Base-by-base conservation (phyloP, 1,140 invertebrate genomes). In the Atta colombica region DNA sequence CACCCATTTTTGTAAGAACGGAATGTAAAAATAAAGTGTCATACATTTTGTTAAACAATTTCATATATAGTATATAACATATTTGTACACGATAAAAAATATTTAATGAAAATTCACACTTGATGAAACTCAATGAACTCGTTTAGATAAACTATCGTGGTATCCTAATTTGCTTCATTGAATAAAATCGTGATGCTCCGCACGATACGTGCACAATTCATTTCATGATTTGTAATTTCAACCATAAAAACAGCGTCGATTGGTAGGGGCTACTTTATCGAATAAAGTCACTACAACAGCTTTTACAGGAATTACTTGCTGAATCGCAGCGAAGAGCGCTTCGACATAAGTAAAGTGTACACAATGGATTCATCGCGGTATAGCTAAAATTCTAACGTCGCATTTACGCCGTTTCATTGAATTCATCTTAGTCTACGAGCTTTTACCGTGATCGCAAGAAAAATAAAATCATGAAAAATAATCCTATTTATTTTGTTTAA, bases 211-310 rank as follows among this genome's bases (percentile, higher is more conserved):
- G 68, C 53, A 12, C 55, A 45, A 49, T 61, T 74, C 69, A 61
- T 74, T 61, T 49, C 14, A 49, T 55, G 55, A 14, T 61, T 61
- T 39, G 53, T 49, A 58, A 8, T 49, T 65, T 61, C 14, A 25
- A 68, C 35, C 55, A 21, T 21, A 25, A 35, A 86, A 77, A 72
- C 28, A 74, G 31, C 21, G 68, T 61, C 21, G 45, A 45, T 58
- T 74, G 25, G 31, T 16, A 63, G 71, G 45, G 51, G 66, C 65
- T 58, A 72, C 77, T 88, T 72, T 65, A 88, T 89, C 77, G 63
- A 63, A 87, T 88, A 91, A 93, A 93, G 89, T 92, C 91, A 87
- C 88, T 90, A 68, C 90, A 85, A 68, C 90, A 85, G 87, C 88
- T 90, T 87, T 84, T 80, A 88, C 16, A 85, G 69, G 28, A 81